Percentiles rank a stretch among this genome's conserved stretches.
Conservation (phyloP, 2,797 vertebrate species). For the Neopelma chrysocephalum region DNA sequence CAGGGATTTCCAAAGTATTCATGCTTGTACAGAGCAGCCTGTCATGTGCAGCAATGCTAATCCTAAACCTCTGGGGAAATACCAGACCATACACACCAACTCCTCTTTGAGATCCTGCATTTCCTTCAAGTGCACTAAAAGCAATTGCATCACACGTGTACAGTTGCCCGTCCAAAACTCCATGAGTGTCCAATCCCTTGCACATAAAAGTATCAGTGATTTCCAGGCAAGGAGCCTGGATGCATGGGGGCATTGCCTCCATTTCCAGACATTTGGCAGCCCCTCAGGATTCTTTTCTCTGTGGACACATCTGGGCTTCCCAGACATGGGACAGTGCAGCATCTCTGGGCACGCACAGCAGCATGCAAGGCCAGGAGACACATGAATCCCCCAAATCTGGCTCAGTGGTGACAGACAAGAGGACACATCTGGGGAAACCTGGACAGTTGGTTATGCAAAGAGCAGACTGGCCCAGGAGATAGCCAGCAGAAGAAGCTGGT, state of each 20-base stretch:
- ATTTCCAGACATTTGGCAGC: slow-evolving; percentile 46
- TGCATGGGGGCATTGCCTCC: slow-evolving; percentile 38
- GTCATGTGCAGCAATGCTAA: not conserved
- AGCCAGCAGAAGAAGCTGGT: not conserved
- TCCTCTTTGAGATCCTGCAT: not conserved
- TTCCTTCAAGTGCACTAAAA: not conserved
- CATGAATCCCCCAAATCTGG: not conserved
- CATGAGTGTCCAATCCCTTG: not conserved
- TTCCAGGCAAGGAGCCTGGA: not conserved
- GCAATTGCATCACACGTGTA: not conserved
- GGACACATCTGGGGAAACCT: not conserved
- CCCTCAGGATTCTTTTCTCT: slow-evolving; percentile 29
- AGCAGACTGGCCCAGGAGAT: not conserved
- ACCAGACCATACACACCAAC: not conserved
- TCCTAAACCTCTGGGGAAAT: not conserved
- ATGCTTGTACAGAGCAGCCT: not conserved
- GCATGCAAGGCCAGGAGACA: not conserved
- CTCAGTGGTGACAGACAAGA: not conserved
- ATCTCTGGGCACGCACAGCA: not conserved
- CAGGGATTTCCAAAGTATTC: not conserved
- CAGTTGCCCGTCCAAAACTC: not conserved
- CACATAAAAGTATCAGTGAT: not conserved
- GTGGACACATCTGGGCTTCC: slow-evolving; percentile 33
- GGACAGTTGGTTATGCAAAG: not conserved
- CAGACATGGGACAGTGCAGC: not conserved